Evolutionary conservation across 2,797 vertebrate species (phyloP), one percentile per base, ranked within the genome.

Genomic region (Takifugu ocellatus): DNA sequence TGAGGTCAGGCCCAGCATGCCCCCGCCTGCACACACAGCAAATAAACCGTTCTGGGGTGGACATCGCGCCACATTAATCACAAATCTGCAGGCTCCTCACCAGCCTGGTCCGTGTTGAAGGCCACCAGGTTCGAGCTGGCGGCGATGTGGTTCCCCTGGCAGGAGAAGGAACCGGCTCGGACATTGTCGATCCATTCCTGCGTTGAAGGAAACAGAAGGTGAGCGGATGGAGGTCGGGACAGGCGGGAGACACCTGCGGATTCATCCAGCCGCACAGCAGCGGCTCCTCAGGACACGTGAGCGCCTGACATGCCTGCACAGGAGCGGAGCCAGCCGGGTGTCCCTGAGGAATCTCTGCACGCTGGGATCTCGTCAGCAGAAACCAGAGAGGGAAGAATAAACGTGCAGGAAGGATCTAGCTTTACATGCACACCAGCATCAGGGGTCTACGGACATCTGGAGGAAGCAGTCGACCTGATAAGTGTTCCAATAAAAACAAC

Each of bases 111-210:
- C 0, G 91, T 84, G 27, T 70, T 95, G 82, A 95, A 99, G 0
- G 91, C 93, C 1, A 98, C 88, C 62, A 94, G 84, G 65, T 54
- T 82, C 79, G 92, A 84, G 83, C 92, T 96, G 12, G 93, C 92
- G 83, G 93, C 94, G 78, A 98, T 94, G 1, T 93, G 93, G 85
- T 85, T 94, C 31, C 94, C 94, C 49, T 83, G 92, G 63, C 90
- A 92, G 0, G 87, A 7, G 17, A 86, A 12, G 0, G 92, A 90
- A 56, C 90, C 91, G 0, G 87, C 91, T 61, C 87, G 91, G 48
- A 97, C 75, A 39, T 90, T 89, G 68, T 75, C 77, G 49, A 98
- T 94, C 95, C 97, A 99, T 67, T 78, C 93, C 97, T 99, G 76
- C 5, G 56, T 82, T 31, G 2, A 68, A 49, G 62, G 16, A 64